Evolutionary conservation across 2,113 vertebrate genomes (phyloP).

Genomic region (Hucho hucho): DNA sequence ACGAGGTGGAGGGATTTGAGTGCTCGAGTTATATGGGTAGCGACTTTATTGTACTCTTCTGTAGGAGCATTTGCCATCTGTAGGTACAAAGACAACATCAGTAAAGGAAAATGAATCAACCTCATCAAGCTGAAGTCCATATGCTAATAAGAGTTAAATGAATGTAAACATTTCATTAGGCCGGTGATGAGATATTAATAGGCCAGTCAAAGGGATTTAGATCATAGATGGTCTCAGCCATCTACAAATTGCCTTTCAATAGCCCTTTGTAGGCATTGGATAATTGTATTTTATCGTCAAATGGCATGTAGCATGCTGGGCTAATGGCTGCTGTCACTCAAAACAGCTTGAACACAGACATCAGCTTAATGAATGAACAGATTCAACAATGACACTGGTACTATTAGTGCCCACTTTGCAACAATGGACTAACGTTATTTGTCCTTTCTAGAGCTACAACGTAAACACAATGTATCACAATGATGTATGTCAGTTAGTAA

Average conservation of each 20-base stretch:
- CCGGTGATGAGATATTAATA: constrained; percentile 49
- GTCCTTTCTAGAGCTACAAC: too few relatives aligned
- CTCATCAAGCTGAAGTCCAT: not conserved
- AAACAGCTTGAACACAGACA: constrained; percentile 28
- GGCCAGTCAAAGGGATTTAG: constrained; percentile 6
- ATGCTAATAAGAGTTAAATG: constrained; percentile 44
- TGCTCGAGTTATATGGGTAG: too few relatives aligned
- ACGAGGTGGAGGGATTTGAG: constrained; percentile 15
- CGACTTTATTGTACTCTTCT: too few relatives aligned
- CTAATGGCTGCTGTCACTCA: constrained; percentile 52
- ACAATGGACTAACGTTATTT: too few relatives aligned
- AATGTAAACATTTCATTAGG: constrained; percentile 48
- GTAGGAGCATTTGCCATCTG: too few relatives aligned
- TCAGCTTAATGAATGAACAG: constrained; percentile 37
- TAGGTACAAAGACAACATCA: not conserved
- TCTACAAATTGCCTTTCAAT: constrained; percentile 24
- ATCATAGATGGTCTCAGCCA: constrained; percentile 17
- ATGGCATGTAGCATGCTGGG: constrained; percentile 50
- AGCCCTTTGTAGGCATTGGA: constrained; percentile 26
- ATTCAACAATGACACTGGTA: constrained; percentile 5
- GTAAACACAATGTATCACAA: too few relatives aligned
- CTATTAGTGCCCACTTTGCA: too few relatives aligned
- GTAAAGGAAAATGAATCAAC: constrained; percentile 3
- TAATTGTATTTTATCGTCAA: constrained; percentile 47
- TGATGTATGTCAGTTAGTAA: too few relatives aligned